Evolutionary conservation across 2,888 invertebrate species (phyloP).

Genomic region (Dynastes hyllus): DNA sequence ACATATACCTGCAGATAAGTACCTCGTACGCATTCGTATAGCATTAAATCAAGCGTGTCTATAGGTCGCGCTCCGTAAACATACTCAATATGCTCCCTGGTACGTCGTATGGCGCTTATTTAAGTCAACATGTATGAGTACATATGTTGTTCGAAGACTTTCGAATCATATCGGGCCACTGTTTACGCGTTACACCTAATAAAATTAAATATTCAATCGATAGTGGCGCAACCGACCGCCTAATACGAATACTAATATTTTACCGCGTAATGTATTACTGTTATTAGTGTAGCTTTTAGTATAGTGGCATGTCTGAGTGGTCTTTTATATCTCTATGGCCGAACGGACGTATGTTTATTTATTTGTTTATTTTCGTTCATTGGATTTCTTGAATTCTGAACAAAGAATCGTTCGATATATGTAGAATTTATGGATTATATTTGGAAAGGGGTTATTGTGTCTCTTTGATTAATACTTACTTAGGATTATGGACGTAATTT

Average conservation of each 20-base stretch:
- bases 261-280: conserved; percentile 40
- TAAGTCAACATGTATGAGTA: background rate
- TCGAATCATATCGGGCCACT: conserved; percentile 24
- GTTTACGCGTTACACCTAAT: conserved; percentile 38
- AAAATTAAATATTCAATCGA: conserved; percentile 44
- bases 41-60: conserved; percentile 7
- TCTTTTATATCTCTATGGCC: conserved; percentile 19
- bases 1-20: conserved; percentile 26
- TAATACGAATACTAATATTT: conserved; percentile 46
- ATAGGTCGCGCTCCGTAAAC: background rate
- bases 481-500: no score
- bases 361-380: background rate
- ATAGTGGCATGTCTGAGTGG: conserved; percentile 38
- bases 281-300: conserved; percentile 49
- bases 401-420: background rate
- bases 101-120: no score
- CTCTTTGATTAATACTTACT: no score
- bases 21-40: background rate
- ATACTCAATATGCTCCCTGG: conserved; percentile 1
- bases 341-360: conserved; percentile 5
- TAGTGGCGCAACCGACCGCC: conserved; percentile 16
- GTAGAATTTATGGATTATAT: background rate
- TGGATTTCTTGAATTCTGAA: background rate
- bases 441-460: no score
- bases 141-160: conserved; percentile 19